Evolutionary conservation across 1,140 invertebrate genomes (phyloP).

Genomic region (Antheraea pernyi): DNA sequence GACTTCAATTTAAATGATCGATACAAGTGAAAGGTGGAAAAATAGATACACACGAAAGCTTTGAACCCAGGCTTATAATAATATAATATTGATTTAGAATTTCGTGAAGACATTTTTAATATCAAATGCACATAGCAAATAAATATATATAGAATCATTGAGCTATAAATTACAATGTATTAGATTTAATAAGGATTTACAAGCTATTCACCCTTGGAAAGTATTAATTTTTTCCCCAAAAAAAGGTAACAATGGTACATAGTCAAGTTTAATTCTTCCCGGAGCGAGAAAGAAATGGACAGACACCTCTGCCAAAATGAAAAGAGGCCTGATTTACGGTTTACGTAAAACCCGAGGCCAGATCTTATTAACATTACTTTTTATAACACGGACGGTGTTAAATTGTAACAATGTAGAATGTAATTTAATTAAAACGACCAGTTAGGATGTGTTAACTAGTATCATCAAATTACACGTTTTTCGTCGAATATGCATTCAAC

Average conservation of each 20-base stretch:
- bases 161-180: not conserved
- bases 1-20: too few species aligned
- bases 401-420: conserved; percentile 69
- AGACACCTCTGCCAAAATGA: conserved; percentile 68
- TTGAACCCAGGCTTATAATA: too few species aligned
- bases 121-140: too few species aligned
- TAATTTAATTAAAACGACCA: conserved; percentile 74
- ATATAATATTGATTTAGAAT: too few species aligned
- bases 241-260: conserved; percentile 48
- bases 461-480: conserved; percentile 34
- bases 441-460: conserved; percentile 55
- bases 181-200: not conserved
- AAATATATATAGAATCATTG: not conserved
- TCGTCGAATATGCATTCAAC: conserved; percentile 18
- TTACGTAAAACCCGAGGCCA: conserved; percentile 53
- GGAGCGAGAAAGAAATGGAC: conserved; percentile 63
- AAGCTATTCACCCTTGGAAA: not conserved
- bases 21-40: too few species aligned
- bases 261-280: conserved; percentile 59
- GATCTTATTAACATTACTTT: conserved; percentile 77
- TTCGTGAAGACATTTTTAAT: too few species aligned
- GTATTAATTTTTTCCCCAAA: conserved; percentile 12
- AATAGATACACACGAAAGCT: too few species aligned
- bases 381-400: conserved; percentile 64
- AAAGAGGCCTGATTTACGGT: conserved; percentile 71